Conservation (phyloP, 2,797 vertebrate genomes). For the Sebastes hubbsi region DNA sequence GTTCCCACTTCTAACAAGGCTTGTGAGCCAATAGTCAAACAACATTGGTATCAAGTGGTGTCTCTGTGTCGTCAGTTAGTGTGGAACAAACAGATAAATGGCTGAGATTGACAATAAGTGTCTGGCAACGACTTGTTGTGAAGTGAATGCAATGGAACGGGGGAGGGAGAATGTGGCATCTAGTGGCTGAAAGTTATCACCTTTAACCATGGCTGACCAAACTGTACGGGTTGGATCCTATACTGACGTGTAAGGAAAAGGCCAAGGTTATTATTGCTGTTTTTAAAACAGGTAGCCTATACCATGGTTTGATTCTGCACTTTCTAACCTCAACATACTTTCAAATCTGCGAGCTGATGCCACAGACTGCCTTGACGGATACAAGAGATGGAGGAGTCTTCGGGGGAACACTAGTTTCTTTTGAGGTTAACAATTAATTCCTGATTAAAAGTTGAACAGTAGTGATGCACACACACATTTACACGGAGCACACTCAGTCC, state of each 20-base stretch:
- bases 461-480: background rate
- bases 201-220: background rate
- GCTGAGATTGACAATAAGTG: too few species aligned
- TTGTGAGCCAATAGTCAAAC: too few species aligned
- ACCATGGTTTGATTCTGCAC: background rate
- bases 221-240: background rate
- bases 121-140: too few species aligned
- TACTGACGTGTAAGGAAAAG: background rate
- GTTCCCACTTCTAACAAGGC: too few species aligned
- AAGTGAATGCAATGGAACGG: too few species aligned
- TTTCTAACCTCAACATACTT: background rate
- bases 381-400: constrained; percentile 2
- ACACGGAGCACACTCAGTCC: background rate
- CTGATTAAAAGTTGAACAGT: constrained; percentile 47
- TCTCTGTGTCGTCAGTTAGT: too few species aligned
- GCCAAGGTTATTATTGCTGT: background rate
- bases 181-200: too few species aligned
- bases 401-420: constrained; percentile 9
- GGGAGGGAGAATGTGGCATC: too few species aligned
- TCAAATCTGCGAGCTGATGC: background rate
- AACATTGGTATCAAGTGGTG: too few species aligned
- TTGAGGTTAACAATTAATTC: constrained; percentile 51
- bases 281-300: background rate
- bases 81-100: too few species aligned
- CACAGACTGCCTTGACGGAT: background rate